These are phyloP conservation scores for Holacanthus passer DNA, from an alignment of 2,113 vertebrate species.

Conservation along the genomic window DNA sequence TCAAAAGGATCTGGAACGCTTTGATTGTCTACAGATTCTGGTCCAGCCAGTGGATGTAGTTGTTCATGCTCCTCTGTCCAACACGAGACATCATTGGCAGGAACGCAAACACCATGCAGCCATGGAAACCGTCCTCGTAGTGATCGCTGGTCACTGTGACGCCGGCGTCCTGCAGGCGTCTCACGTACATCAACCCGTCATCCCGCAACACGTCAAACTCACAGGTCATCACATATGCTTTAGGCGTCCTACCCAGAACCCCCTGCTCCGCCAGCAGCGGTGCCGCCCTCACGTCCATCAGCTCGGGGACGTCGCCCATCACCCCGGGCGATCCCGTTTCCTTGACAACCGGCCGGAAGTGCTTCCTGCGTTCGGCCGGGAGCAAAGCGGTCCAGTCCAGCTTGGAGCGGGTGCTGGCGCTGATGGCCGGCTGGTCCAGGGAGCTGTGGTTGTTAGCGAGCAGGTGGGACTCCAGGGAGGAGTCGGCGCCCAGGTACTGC, in stretches of 20 bases:
- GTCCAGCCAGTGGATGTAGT: slow-evolving; percentile 92
- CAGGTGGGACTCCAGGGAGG: slow-evolving; percentile 84
- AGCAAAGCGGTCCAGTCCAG: slow-evolving; percentile 91
- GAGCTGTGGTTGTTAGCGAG: slow-evolving; percentile 93
- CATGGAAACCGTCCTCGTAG: slow-evolving; percentile 94
- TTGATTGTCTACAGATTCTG: slow-evolving; percentile 87
- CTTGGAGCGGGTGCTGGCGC: slow-evolving; percentile 75
- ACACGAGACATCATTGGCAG: slow-evolving; percentile 89
- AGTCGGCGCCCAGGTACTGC: slow-evolving; percentile 89
- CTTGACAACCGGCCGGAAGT: slow-evolving; percentile 85
- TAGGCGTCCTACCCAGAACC: slow-evolving; percentile 86
- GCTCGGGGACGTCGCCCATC: slow-evolving; percentile 83
- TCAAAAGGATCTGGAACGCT: background rate
- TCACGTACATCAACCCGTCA: slow-evolving; percentile 93
- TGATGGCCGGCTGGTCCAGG: slow-evolving; percentile 83
- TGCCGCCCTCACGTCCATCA: slow-evolving; percentile 88
- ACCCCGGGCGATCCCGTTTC: slow-evolving; percentile 82
- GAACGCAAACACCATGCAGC: slow-evolving; percentile 92
- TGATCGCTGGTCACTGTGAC: slow-evolving; percentile 92
- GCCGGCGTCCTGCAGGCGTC: slow-evolving; percentile 87
- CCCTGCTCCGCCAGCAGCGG: slow-evolving; percentile 89
- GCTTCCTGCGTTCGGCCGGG: slow-evolving; percentile 84
- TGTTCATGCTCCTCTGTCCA: slow-evolving; percentile 87
- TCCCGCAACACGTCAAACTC: slow-evolving; percentile 95
- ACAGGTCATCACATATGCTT: slow-evolving; percentile 93